phyloP scores from a whole-genome alignment of 2,888 invertebrate genomes.

The Gasteruption jaculator region DNA sequence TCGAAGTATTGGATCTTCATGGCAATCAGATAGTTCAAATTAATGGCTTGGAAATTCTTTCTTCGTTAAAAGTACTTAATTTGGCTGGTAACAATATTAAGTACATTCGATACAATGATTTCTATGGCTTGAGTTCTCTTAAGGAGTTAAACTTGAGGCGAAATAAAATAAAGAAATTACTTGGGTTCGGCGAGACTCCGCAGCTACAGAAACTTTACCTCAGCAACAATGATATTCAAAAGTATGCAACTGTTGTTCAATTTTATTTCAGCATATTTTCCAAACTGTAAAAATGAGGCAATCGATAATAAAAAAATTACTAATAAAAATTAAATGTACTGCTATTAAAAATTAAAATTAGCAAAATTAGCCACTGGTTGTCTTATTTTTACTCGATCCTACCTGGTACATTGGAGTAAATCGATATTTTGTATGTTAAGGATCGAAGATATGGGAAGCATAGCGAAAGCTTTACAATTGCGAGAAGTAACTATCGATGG shows the following conservation, averaged over 20 bases:
- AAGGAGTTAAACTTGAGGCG: slow-evolving; percentile 86
- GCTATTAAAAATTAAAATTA: too few species aligned
- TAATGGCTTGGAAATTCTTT: slow-evolving; percentile 64
- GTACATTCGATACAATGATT: slow-evolving; percentile 70
- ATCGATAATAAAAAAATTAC: too few species aligned
- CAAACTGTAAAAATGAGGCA: neutral
- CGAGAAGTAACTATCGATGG: slow-evolving; percentile 83
- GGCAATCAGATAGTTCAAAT: slow-evolving; percentile 83
- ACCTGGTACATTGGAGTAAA: too few species aligned
- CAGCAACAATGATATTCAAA: slow-evolving; percentile 74
- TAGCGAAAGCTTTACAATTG: slow-evolving; percentile 73
- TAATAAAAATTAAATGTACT: too few species aligned
- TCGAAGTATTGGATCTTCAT: slow-evolving; percentile 90
- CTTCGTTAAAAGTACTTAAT: slow-evolving; percentile 83
- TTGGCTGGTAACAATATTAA: slow-evolving; percentile 88
- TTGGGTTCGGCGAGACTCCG: slow-evolving; percentile 75
- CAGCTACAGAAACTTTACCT: slow-evolving; percentile 75
- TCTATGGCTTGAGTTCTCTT: slow-evolving; percentile 72
- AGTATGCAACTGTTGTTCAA: slow-evolving; percentile 51
- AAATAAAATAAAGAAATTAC: slow-evolving; percentile 74
- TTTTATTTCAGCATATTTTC: slow-evolving; percentile 4
- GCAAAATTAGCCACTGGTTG: too few species aligned
- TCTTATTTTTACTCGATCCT: too few species aligned
- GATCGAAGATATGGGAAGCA: slow-evolving; percentile 81
- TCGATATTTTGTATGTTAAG: too few species aligned